Evolutionary conservation across 2,113 vertebrate species (phyloP).

Genomic region (Lycaon pictus): DNA sequence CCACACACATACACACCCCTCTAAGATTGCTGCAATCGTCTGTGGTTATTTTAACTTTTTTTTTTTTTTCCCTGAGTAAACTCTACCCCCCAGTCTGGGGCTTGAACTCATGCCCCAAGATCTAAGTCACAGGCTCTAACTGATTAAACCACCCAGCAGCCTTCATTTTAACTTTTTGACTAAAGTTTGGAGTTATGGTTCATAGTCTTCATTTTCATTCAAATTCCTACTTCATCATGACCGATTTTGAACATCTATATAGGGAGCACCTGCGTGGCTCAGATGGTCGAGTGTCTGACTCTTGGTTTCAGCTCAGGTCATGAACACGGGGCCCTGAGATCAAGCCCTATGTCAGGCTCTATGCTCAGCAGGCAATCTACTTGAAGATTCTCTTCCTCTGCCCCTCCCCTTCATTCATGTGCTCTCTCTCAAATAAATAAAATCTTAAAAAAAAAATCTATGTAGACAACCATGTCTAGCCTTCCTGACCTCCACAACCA

Average conservation of each 20-base stretch:
- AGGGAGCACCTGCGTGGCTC: not conserved
- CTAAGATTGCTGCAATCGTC: not conserved
- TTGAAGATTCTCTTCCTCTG: not conserved
- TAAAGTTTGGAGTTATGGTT: not conserved
- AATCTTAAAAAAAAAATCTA: not conserved
- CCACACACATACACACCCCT: not conserved
- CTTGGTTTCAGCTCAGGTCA: not conserved
- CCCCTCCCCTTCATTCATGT: not conserved
- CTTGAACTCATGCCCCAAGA: not conserved
- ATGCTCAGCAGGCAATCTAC: not conserved
- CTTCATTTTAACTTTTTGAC: not conserved
- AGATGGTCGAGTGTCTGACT: not conserved
- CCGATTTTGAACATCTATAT: not conserved
- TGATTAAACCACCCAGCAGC: not conserved
- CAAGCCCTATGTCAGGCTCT: not conserved
- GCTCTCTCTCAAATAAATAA: not conserved
- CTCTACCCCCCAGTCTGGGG: not conserved
- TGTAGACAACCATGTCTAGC: not conserved
- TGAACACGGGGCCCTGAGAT: not conserved
- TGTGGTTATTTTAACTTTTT: not conserved
- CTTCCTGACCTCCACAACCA: not conserved
- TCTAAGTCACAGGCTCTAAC: not conserved
- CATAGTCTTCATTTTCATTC: not conserved
- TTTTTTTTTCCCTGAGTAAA: not conserved
- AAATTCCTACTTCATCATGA: not conserved